Conservation (phyloP, 2,797 vertebrate species). For the Enteromius radiatus region DNA sequence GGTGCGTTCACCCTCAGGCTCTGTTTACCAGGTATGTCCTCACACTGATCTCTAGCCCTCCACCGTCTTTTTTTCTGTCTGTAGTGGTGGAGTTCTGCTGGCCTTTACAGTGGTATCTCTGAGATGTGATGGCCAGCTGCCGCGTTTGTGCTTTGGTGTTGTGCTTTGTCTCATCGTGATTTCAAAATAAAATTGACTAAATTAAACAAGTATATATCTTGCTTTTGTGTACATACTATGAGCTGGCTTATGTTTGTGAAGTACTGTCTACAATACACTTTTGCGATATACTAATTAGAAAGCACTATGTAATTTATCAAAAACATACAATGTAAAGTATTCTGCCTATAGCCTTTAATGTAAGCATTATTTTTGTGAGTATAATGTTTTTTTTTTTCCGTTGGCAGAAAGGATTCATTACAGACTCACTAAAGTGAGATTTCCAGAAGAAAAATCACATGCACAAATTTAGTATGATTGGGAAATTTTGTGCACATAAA, state of each 20-base stretch:
- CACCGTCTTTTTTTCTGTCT: conserved; percentile 46
- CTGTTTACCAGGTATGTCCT: conserved; percentile 81
- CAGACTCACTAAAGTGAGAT: not conserved
- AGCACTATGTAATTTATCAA: not conserved
- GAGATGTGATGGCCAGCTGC: conserved; percentile 64
- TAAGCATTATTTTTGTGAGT: not conserved
- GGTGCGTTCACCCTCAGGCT: conserved; percentile 87
- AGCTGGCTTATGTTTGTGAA: conserved; percentile 3
- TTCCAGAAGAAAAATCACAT: not conserved
- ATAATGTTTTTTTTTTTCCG: not conserved
- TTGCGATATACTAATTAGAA: not conserved
- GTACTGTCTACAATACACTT: not conserved
- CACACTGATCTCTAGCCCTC: conserved; percentile 54
- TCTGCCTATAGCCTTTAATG: not conserved
- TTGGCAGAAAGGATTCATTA: not conserved
- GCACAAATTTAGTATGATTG: not conserved
- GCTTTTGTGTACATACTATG: not conserved
- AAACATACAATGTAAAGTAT: not conserved
- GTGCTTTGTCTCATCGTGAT: conserved; percentile 44
- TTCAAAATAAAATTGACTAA: conserved; percentile 33
- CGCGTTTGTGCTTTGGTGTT: conserved; percentile 62
- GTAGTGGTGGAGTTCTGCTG: conserved; percentile 32
- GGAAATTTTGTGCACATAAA: not conserved
- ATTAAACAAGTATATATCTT: conserved; percentile 2
- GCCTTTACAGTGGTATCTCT: conserved; percentile 25